A percentile compares a stretch with the other conserved stretches of the same genome.
Conservation (phyloP, 1,140 invertebrate genomes). For the Geopemphigus sp. region DNA sequence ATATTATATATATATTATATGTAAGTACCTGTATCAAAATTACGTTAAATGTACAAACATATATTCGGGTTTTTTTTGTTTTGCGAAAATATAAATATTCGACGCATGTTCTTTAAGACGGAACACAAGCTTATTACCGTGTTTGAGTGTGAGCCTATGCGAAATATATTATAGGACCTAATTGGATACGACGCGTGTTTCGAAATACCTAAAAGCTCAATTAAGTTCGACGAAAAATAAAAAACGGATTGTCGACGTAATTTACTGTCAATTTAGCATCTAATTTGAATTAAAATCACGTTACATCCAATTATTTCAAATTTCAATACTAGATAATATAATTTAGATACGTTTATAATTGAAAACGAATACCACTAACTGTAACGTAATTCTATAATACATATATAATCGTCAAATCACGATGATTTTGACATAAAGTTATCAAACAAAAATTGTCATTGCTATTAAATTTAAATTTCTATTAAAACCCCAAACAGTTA, state of each 20-base stretch:
- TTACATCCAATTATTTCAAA: background rate
- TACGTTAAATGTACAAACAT: background rate
- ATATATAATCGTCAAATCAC: background rate
- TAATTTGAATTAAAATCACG: background rate
- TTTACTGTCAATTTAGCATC: background rate
- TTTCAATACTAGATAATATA: background rate
- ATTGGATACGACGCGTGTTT: background rate
- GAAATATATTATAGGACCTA: background rate
- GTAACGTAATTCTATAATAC: background rate
- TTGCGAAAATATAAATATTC: constrained; percentile 8
- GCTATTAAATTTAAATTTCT: no score
- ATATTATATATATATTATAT: no score
- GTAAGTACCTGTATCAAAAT: no score
- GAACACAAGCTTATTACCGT: background rate
- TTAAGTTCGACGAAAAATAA: background rate
- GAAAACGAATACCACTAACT: no score
- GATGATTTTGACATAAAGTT: background rate
- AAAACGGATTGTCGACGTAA: background rate
- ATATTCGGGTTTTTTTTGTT: background rate
- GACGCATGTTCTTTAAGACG: background rate
- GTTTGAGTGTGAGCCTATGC: background rate
- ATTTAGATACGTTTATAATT: background rate
- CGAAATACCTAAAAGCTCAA: background rate
- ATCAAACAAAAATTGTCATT: no score
- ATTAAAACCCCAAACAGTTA: background rate